A percentile compares a stretch with the other conserved stretches of the same genome.
phyloP scores from a whole-genome alignment of 2,888 invertebrate genomes.

The Melanchra persicariae region DNA sequence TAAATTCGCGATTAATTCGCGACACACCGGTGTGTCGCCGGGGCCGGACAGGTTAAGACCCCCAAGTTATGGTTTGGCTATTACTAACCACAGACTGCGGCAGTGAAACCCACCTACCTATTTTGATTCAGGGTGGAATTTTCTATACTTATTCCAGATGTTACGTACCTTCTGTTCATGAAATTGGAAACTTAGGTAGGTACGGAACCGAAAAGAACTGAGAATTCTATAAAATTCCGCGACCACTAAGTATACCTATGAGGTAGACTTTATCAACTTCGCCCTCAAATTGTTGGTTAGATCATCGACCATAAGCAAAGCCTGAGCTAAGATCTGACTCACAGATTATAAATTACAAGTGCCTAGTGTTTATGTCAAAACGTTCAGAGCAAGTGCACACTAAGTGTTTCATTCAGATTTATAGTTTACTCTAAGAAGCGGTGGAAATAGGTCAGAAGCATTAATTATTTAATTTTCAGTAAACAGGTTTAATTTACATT shows the following conservation, averaged over 20 bases:
- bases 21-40: too few relatives aligned
- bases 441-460: not conserved
- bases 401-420: slow-evolving; percentile 37
- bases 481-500: not conserved
- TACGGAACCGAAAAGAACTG: too few relatives aligned
- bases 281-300: slow-evolving; percentile 37
- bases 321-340: slow-evolving; percentile 55
- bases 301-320: slow-evolving; percentile 39
- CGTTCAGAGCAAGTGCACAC: slow-evolving; percentile 44
- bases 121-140: too few relatives aligned
- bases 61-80: too few relatives aligned
- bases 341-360: slow-evolving; percentile 51
- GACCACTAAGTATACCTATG: not conserved
- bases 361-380: slow-evolving; percentile 46
- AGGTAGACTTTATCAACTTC: not conserved
- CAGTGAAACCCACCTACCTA: too few relatives aligned
- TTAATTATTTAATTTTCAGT: not conserved
- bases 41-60: too few relatives aligned
- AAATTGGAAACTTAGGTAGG: too few relatives aligned
- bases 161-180: too few relatives aligned
- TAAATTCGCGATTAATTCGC: too few relatives aligned
- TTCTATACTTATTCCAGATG: too few relatives aligned
- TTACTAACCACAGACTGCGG: too few relatives aligned
- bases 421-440: slow-evolving; percentile 34
- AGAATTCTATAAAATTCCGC: too few relatives aligned